Conservation (phyloP, 2,888 invertebrate genomes). For the Diadegma fenestrale region DNA sequence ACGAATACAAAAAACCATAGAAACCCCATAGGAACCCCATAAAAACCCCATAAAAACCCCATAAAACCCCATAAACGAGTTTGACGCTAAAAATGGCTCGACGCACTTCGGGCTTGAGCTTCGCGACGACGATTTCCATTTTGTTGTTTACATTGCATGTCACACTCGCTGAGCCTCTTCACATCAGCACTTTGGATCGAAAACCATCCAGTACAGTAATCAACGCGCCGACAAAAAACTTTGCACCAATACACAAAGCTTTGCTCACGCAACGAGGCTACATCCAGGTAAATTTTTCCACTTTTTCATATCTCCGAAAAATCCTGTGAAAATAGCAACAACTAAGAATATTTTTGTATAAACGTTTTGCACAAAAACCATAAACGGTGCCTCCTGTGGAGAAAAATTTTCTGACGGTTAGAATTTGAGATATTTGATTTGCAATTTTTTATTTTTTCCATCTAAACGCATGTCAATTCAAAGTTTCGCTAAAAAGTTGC, state of each 20-base stretch:
- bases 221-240: constrained; percentile 27
- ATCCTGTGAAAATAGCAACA: not conserved
- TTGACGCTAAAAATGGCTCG: constrained; percentile 40
- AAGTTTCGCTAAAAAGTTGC: too few species aligned
- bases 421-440: too few species aligned
- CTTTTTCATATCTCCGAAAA: not conserved
- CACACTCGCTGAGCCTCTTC: constrained; percentile 20
- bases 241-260: constrained; percentile 86
- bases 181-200: not conserved
- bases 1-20: constrained; percentile 45
- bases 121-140: not conserved
- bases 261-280: constrained; percentile 89
- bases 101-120: constrained; percentile 3
- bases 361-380: too few species aligned
- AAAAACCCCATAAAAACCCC: not conserved
- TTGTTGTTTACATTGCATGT: constrained; percentile 14
- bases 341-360: too few species aligned
- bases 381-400: too few species aligned
- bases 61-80: not conserved
- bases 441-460: too few species aligned
- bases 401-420: too few species aligned
- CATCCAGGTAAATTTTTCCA: constrained; percentile 87
- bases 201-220: constrained; percentile 5
- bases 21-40: constrained; percentile 14
- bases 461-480: too few species aligned